Base-by-base conservation (phyloP, 2,113 vertebrate genomes). In the Nerophis ophidion region DNA sequence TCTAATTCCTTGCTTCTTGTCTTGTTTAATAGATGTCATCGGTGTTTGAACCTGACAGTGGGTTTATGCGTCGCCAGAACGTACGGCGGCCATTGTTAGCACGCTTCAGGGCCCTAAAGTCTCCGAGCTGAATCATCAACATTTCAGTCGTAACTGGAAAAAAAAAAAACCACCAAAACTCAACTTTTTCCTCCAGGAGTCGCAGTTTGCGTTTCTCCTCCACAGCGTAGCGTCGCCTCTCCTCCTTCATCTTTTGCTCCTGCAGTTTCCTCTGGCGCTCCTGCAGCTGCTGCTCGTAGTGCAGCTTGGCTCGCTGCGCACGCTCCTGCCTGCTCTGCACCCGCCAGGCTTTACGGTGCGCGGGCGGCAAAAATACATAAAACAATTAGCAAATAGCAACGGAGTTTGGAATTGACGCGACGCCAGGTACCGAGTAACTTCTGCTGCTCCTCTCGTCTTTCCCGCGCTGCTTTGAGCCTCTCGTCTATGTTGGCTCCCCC, bases 151-250 rank as follows among this genome's bases (percentile, higher is more conserved):
- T n/a, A n/a, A n/a, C n/a, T n/a, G n/a, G n/a, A n/a, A n/a, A n/a
- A n/a, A n/a, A 16, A 12, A 51, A 64, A 16, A 55, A 47, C 5
- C 36, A 85, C 85, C 75, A n/a, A n/a, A n/a, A n/a, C n/a, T n/a
- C n/a, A n/a, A 95, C 96, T 72, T 89, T 93, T 55, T 98, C 95
- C 75, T 94, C 94, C 74, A 91, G 91, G 17, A 95, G 76, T 26
- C 85, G 89, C 84, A 93, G 93, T 57, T 85, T 91, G 60, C 95
- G 87, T 66, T 98, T 98, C 67, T 96, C 93, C 63, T 97, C 94
- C 66, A 98, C 96, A 0, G 95, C 95, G 7, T 88, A 82, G 33
- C 93, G 85, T 70, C 94, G 89, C 68, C 79, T 91, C 68, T 96
- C 94, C 76, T 97, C 94, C 68, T 89, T 94, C 48, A 90, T 62